Percentiles rank a stretch among this genome's conserved stretches.
Conservation (phyloP, 1,140 invertebrate species). For the Diachasmimorpha longicaudata region DNA sequence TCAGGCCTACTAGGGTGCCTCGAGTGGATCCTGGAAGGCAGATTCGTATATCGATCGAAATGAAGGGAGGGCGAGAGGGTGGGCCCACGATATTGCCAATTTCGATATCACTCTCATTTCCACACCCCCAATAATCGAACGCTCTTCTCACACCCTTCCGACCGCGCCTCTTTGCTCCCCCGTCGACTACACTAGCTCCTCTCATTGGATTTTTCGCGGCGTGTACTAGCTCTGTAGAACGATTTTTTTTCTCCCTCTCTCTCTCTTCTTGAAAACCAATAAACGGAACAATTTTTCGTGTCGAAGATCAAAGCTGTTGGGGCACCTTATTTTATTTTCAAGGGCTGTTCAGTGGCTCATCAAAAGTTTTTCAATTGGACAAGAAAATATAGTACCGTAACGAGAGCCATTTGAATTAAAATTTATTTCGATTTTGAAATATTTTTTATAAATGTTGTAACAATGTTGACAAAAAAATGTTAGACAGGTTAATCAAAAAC, state of each 20-base stretch:
- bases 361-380: background rate
- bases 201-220: background rate
- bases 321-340: background rate
- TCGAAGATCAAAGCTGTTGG: background rate
- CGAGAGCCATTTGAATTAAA: too few species aligned
- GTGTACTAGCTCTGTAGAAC: background rate
- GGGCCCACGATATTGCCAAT: constrained; percentile 45
- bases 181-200: too few species aligned
- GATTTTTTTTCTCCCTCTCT: background rate
- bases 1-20: background rate
- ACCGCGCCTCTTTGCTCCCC: background rate
- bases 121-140: constrained; percentile 22
- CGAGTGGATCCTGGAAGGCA: background rate
- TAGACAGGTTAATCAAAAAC: too few species aligned
- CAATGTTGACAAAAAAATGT: too few species aligned
- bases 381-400: too few species aligned
- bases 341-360: background rate
- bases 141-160: background rate
- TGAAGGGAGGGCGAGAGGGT: constrained; percentile 8
- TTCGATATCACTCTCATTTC: constrained; percentile 48
- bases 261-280: constrained; percentile 5
- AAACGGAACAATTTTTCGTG: constrained; percentile 9
- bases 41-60: constrained; percentile 32
- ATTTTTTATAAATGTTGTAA: too few species aligned
- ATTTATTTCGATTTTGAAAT: too few species aligned